A percentile compares a stretch with the other conserved stretches of the same genome.
Conservation (phyloP, 2,113 vertebrate genomes). For the Mohoua ochrocephala region DNA sequence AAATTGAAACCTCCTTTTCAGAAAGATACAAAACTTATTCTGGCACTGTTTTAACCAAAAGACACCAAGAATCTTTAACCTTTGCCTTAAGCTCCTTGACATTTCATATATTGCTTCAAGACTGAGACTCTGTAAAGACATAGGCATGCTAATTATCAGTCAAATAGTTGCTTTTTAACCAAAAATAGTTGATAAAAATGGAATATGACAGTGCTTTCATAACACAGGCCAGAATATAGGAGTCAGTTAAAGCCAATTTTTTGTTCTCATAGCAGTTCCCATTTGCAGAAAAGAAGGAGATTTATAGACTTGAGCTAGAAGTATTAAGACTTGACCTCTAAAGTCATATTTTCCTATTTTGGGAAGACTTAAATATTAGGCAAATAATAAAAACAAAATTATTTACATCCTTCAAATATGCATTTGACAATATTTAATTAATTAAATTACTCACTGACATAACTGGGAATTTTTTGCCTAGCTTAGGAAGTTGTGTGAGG, state of each 20-base stretch:
- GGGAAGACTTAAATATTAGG: neutral
- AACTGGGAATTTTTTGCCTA: neutral
- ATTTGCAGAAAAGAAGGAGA: neutral
- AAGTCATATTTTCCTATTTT: neutral
- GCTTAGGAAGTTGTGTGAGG: neutral
- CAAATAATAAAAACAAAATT: neutral
- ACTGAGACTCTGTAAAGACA: neutral
- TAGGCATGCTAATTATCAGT: neutral
- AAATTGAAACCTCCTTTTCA: neutral
- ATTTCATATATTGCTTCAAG: neutral
- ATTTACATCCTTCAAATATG: neutral
- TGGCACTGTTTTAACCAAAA: neutral
- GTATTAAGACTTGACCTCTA: neutral
- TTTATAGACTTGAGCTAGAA: neutral
- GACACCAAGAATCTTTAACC: neutral
- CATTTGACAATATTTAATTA: neutral
- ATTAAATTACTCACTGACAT: neutral
- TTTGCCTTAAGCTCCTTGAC: neutral
- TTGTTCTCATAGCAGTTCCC: neutral
- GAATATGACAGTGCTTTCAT: slow-evolving; percentile 1
- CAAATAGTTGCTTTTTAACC: neutral
- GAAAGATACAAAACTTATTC: neutral
- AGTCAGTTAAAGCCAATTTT: neutral
- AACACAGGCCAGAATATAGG: neutral
- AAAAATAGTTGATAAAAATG: slow-evolving; percentile 12